Evolutionary conservation across 2,888 invertebrate species (phyloP).

Genomic region (Diarsia mendica): DNA sequence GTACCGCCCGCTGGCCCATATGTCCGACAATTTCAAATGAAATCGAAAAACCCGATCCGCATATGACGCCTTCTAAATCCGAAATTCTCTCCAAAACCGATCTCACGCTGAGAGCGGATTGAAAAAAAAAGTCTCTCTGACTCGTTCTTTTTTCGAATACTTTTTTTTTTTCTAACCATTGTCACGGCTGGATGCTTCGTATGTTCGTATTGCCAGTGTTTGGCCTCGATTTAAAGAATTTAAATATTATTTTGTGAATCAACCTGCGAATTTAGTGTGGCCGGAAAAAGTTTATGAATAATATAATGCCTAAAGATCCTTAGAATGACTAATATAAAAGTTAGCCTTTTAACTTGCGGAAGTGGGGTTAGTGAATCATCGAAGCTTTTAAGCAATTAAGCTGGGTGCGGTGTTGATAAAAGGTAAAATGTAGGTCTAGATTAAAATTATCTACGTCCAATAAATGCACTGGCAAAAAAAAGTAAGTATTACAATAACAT

Average conservation of each 20-base stretch:
- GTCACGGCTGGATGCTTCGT: conserved; percentile 75
- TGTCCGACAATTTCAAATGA: conserved; percentile 69
- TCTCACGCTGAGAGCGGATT: conserved; percentile 86
- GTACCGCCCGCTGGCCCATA: conserved; percentile 68
- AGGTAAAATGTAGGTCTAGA: conserved; percentile 26
- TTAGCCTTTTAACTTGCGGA: conserved; percentile 37
- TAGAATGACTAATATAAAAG: conserved; percentile 42
- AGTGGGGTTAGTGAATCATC: conserved; percentile 62
- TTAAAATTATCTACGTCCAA: conserved; percentile 28
- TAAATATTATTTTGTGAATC: conserved; percentile 56
- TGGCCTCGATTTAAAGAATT: conserved; percentile 52
- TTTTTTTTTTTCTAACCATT: conserved; percentile 75
- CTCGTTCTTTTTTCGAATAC: conserved; percentile 82
- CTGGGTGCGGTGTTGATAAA: conserved; percentile 18
- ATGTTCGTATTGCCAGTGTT: conserved; percentile 67
- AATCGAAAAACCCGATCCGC: conserved; percentile 76
- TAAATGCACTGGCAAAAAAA: conserved; percentile 2
- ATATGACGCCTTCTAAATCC: conserved; percentile 88
- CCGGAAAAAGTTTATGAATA: conserved; percentile 20
- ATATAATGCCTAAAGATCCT: background rate
- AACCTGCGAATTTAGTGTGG: conserved; percentile 45
- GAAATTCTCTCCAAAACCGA: conserved; percentile 87
- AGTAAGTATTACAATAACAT: background rate
- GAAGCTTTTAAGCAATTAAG: conserved; percentile 42
- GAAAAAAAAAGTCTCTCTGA: conserved; percentile 79